Conservation (phyloP, 2,113 vertebrate genomes). For the Haemorhous mexicanus region DNA sequence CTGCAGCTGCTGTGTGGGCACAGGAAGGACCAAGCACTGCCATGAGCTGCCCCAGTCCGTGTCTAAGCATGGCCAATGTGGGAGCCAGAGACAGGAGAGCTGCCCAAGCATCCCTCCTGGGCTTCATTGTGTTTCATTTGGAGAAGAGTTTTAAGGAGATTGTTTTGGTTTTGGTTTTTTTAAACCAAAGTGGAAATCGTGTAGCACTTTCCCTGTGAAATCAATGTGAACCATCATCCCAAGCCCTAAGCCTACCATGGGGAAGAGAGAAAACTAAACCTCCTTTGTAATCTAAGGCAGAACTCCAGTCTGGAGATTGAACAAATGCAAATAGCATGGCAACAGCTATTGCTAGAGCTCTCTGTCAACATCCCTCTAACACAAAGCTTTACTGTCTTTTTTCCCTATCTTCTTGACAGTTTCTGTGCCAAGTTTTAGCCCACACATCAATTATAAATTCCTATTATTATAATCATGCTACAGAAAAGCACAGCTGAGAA, state of each 20-base stretch:
- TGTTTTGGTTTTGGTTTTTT: background rate
- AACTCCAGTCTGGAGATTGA: background rate
- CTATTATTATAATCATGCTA: background rate
- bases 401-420: background rate
- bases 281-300: background rate
- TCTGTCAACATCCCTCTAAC: background rate
- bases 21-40: background rate
- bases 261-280: background rate
- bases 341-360: background rate
- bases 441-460: conserved; percentile 46
- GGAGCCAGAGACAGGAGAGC: background rate
- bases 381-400: conserved; percentile 47
- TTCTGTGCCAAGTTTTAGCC: conserved; percentile 44
- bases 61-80: accelerated
- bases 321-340: conserved; percentile 10
- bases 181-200: background rate
- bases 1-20: background rate
- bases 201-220: background rate
- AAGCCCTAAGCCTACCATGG: background rate
- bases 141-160: background rate
- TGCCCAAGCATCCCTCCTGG: background rate
- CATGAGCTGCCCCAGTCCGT: accelerated
- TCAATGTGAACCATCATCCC: background rate
- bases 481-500: conserved; percentile 24
- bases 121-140: background rate